These are phyloP conservation scores for cattle (Bos taurus) DNA, from an alignment of 2,113 vertebrate species.

Conservation along the genomic window DNA sequence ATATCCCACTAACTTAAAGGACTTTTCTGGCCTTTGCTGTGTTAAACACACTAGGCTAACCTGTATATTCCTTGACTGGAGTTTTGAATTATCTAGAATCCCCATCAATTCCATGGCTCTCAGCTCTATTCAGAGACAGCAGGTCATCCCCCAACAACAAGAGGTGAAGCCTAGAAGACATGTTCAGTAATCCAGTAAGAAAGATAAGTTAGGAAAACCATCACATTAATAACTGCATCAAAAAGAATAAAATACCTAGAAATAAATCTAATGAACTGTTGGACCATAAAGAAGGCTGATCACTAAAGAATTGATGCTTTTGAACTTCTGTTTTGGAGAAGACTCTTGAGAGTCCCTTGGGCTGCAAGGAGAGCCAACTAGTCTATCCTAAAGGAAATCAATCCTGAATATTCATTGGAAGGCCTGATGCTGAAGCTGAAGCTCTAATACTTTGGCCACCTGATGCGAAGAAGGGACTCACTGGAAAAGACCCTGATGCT, in stretches of 20 bases:
- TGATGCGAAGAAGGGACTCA: rapidly evolving
- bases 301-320: neutral
- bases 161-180: constrained; percentile 21
- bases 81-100: neutral
- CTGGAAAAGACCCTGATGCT: neutral
- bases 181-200: neutral
- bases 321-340: neutral
- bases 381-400: neutral
- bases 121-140: neutral
- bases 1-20: neutral
- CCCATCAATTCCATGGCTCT: neutral
- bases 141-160: neutral
- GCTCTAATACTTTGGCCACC: neutral
- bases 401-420: neutral
- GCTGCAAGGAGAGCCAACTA: neutral
- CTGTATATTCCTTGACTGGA: neutral
- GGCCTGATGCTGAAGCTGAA: neutral
- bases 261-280: neutral
- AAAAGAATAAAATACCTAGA: neutral
- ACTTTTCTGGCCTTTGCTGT: neutral
- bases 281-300: neutral
- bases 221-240: neutral
- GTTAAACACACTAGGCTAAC: neutral
- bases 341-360: neutral
- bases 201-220: neutral